Evolutionary conservation across 2,888 invertebrate genomes (phyloP).

Genomic region (Agapetus fuscipes): DNA sequence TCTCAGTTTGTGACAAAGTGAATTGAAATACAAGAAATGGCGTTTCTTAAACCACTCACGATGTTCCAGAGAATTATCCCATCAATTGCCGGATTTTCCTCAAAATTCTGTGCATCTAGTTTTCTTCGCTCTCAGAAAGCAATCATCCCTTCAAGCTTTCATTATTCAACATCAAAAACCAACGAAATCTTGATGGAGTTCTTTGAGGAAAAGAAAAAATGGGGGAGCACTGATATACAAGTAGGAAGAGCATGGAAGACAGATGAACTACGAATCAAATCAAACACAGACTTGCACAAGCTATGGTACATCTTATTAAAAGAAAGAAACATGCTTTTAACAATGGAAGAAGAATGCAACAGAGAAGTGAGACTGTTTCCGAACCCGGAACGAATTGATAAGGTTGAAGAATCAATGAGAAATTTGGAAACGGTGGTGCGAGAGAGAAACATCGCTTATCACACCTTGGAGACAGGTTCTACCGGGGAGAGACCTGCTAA

Average conservation of each 20-base stretch:
- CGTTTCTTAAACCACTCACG: too few species aligned
- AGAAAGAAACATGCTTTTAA: conserved; percentile 93
- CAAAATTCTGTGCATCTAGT: too few species aligned
- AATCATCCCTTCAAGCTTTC: too few species aligned
- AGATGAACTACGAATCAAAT: conserved; percentile 90
- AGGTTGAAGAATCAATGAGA: conserved; percentile 90
- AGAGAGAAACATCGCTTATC: conserved; percentile 87
- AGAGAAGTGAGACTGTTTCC: conserved; percentile 63
- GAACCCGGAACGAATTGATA: conserved; percentile 87
- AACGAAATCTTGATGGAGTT: conserved; percentile 86
- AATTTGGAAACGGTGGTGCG: conserved; percentile 84
- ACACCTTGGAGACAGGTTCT: conserved; percentile 80
- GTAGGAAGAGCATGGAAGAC: conserved; percentile 79
- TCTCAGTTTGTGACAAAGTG: too few species aligned
- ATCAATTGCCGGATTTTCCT: too few species aligned
- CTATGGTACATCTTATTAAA: conserved; percentile 88
- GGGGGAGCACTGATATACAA: conserved; percentile 65
- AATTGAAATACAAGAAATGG: too few species aligned
- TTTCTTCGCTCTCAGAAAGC: too few species aligned
- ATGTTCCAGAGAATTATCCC: too few species aligned
- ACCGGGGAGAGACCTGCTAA: conserved; percentile 66
- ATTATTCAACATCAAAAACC: too few species aligned
- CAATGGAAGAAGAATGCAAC: conserved; percentile 84
- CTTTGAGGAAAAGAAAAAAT: conserved; percentile 79
- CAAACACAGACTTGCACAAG: conserved; percentile 92